These are phyloP conservation scores for Pangasius sanitwongsei DNA, from an alignment of 2,797 vertebrate species.

Conservation along the genomic window DNA sequence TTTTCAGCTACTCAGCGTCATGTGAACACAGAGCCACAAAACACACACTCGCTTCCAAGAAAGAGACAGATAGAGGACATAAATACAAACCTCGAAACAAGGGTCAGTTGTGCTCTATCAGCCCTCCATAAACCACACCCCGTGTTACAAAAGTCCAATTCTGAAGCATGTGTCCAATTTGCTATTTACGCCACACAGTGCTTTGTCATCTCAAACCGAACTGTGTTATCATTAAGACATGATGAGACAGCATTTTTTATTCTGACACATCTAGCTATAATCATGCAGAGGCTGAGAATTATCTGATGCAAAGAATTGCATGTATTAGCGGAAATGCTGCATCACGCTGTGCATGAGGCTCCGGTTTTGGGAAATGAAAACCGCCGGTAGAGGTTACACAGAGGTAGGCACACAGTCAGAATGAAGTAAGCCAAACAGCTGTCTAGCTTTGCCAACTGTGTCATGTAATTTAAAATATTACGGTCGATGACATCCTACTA, in stretches of 20 bases:
- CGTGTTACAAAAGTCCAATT: neutral
- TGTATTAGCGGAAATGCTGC: constrained; percentile 17
- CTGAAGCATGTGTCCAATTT: neutral
- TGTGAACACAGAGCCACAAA: neutral
- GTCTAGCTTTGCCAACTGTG: constrained; percentile 14
- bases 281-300: neutral
- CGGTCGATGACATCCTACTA: neutral
- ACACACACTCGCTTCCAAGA: constrained; percentile 1
- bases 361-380: constrained; percentile 12
- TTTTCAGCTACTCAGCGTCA: neutral
- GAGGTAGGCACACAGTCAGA: constrained; percentile 29
- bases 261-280: constrained; percentile 5
- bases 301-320: constrained; percentile 19
- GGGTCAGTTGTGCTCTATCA: neutral
- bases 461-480: constrained; percentile 12
- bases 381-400: constrained; percentile 20
- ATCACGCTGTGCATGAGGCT: constrained; percentile 13
- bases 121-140: neutral
- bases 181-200: neutral
- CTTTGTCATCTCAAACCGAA: neutral
- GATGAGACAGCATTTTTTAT: constrained; percentile 10
- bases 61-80: constrained; percentile 9
- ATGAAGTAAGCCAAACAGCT: constrained; percentile 15
- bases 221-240: neutral
- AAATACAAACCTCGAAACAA: neutral